Percentiles rank a stretch among this genome's conserved stretches.
Conservation (phyloP, 2,888 invertebrate species). For the Agrochola macilenta region DNA sequence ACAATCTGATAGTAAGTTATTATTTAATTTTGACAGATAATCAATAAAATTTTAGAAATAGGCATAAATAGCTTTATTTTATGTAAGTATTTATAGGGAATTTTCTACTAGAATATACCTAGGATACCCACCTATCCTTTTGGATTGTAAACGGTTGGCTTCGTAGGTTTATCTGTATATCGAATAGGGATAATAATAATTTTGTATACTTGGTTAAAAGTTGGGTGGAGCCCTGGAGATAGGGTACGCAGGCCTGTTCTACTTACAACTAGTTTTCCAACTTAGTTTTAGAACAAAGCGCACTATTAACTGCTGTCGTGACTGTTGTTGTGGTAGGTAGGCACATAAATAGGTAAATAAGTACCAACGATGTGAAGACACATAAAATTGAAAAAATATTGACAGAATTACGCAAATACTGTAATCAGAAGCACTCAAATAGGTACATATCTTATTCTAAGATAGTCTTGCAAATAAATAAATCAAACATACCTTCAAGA, state of each 20-base stretch:
- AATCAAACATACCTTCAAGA: constrained; percentile 92
- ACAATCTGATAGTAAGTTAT: constrained; percentile 13
- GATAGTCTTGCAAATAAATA: constrained; percentile 34
- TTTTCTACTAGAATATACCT: neutral
- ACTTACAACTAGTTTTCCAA: neutral
- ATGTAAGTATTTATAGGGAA: neutral
- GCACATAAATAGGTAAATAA: neutral
- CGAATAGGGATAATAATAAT: neutral
- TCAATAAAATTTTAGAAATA: constrained; percentile 3
- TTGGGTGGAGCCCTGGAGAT: neutral
- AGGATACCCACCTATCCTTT: too few relatives aligned
- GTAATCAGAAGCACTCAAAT: constrained; percentile 1
- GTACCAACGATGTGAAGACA: constrained; percentile 1
- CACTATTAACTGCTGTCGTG: neutral
- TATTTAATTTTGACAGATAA: constrained; percentile 27
- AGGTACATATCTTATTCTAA: neutral
- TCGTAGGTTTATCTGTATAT: neutral
- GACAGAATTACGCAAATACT: constrained; percentile 12
- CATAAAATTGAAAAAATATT: constrained; percentile 1
- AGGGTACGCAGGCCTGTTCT: neutral
- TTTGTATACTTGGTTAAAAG: neutral
- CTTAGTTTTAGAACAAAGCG: neutral
- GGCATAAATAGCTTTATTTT: neutral
- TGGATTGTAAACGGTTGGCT: neutral
- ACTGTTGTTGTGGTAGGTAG: constrained; percentile 24